phyloP scores from a whole-genome alignment of 1,140 invertebrate species.

The Calephelis virginiensis region DNA sequence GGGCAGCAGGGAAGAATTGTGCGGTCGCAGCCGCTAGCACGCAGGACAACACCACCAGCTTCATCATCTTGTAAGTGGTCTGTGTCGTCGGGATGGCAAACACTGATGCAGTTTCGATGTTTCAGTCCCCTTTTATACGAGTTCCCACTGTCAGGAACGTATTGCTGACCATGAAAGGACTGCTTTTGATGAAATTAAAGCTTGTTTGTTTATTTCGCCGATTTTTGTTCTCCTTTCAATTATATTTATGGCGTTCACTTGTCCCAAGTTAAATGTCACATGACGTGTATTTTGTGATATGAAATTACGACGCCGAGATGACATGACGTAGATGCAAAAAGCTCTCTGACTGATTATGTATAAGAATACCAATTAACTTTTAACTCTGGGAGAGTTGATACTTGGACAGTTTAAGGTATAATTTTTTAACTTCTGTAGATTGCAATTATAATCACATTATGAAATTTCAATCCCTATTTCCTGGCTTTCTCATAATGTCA shows the following conservation, averaged over 20 bases:
- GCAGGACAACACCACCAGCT: slow-evolving; percentile 80
- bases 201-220: slow-evolving; percentile 18
- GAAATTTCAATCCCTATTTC: too few species aligned
- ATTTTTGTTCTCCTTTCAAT: slow-evolving; percentile 26
- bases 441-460: too few species aligned
- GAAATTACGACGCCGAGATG: slow-evolving; percentile 13
- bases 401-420: too few species aligned
- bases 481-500: too few species aligned
- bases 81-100: slow-evolving; percentile 53
- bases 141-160: slow-evolving; percentile 43
- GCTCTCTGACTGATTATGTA: not conserved
- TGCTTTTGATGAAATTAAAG: slow-evolving; percentile 39
- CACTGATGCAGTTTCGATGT: slow-evolving; percentile 46
- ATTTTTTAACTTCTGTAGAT: too few species aligned
- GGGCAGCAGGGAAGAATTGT: slow-evolving; percentile 36
- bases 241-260: slow-evolving; percentile 22
- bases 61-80: slow-evolving; percentile 71
- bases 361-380: too few species aligned
- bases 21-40: slow-evolving; percentile 69
- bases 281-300: not conserved
- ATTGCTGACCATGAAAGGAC: slow-evolving; percentile 52
- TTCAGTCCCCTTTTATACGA: slow-evolving; percentile 48
- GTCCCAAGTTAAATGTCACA: slow-evolving; percentile 23
- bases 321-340: not conserved
- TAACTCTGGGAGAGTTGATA: too few species aligned